These are phyloP conservation scores for Acanthurus lineatus DNA, from an alignment of 2,797 vertebrate genomes.

Conservation along the genomic window DNA sequence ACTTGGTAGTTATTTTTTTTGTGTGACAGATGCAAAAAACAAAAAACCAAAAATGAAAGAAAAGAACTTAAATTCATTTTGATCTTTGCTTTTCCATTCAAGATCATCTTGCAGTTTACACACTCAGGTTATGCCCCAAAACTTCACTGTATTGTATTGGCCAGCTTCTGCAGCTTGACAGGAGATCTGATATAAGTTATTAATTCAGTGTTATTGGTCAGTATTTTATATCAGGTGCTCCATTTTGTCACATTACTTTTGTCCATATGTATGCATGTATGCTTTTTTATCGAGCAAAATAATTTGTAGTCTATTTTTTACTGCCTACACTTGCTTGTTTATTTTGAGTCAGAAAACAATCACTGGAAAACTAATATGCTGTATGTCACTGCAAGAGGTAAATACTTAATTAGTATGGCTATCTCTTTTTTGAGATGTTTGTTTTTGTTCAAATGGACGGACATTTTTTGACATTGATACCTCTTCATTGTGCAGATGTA, in stretches of 20 bases:
- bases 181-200: conserved; percentile 47
- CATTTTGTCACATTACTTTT: conserved; percentile 55
- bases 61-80: conserved; percentile 74
- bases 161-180: conserved; percentile 52
- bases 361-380: conserved; percentile 75
- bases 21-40: conserved; percentile 48
- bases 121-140: conserved; percentile 79
- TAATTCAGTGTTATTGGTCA: conserved; percentile 62
- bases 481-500: conserved; percentile 86
- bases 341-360: conserved; percentile 60
- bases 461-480: conserved; percentile 87
- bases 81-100: conserved; percentile 52
- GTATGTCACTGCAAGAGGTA: conserved; percentile 58
- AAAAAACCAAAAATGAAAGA: background rate
- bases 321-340: conserved; percentile 48
- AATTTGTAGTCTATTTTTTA: conserved; percentile 44
- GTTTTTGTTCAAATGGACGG: conserved; percentile 43
- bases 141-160: conserved; percentile 58
- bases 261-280: conserved; percentile 54
- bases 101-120: conserved; percentile 51
- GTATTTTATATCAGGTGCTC: conserved; percentile 63
- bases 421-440: conserved; percentile 70
- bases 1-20: conserved; percentile 89
- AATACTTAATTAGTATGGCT: conserved; percentile 44
- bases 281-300: conserved; percentile 33